Evolutionary conservation across 2,113 vertebrate species (phyloP).

Genomic region (Dissostichus mawsoni): DNA sequence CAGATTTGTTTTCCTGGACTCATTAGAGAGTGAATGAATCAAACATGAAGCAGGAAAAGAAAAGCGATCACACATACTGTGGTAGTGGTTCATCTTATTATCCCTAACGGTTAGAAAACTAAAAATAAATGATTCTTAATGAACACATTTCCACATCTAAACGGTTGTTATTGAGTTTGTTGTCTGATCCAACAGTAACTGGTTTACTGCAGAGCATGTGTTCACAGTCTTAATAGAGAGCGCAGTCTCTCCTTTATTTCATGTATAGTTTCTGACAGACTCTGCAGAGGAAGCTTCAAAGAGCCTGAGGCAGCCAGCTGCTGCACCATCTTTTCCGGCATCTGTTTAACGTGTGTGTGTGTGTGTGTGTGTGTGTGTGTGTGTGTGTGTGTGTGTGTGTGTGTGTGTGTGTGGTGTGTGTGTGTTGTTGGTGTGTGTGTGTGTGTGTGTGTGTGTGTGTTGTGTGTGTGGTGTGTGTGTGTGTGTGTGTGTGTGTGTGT

Average conservation of each 20-base stretch:
- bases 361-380: neutral
- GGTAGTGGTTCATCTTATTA: no score
- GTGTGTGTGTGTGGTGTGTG: no score
- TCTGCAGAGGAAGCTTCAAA: constrained; percentile 45
- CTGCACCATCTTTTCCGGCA: constrained; percentile 31
- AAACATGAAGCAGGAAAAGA: constrained; percentile 16
- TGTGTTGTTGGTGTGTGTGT: no score
- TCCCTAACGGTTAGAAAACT: no score
- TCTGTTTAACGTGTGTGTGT: constrained; percentile 52
- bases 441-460: constrained; percentile 31
- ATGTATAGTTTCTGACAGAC: constrained; percentile 26
- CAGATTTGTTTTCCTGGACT: neutral
- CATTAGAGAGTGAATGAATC: neutral
- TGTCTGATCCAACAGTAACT: neutral
- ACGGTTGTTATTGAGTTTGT: neutral
- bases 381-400: no score
- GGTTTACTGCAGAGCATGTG: neutral
- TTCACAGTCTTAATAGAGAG: constrained; percentile 2
- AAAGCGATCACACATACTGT: neutral
- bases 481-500: no score
- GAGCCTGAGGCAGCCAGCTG: constrained; percentile 31
- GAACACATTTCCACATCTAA: no score
- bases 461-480: constrained; percentile 16
- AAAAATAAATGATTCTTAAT: no score
- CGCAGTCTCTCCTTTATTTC: constrained; percentile 9